Evolutionary conservation across 2,113 vertebrate species (phyloP).

Genomic region (Murina feae): DNA sequence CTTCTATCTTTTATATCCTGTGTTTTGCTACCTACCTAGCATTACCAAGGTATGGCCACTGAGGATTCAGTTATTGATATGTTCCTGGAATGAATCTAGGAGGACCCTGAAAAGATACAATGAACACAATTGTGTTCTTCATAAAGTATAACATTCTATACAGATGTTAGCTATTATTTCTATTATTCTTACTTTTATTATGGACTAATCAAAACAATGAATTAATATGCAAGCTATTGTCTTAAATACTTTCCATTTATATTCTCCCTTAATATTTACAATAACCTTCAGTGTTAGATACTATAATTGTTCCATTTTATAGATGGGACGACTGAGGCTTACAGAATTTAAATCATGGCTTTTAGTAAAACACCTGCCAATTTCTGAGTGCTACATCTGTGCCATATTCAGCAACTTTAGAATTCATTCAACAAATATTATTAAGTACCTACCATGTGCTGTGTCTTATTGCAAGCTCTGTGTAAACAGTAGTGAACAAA

Average conservation of each 20-base stretch:
- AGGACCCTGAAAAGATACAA: not conserved
- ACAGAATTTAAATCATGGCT: not conserved
- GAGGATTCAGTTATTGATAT: not conserved
- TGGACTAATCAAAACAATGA: not conserved
- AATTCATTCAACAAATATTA: not conserved
- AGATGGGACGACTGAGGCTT: not conserved
- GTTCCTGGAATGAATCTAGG: not conserved
- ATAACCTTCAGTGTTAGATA: not conserved
- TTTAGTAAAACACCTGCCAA: not conserved
- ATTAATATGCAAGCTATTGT: not conserved
- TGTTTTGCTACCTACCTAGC: not conserved
- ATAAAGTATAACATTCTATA: not conserved
- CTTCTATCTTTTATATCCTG: not conserved
- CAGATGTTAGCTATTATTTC: not conserved
- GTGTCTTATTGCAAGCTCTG: not conserved
- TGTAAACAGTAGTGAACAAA: not conserved
- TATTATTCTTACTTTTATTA: not conserved
- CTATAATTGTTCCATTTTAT: not conserved
- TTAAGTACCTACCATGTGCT: not conserved
- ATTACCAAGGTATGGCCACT: not conserved
- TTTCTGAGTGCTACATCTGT: not conserved
- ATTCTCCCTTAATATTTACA: constrained; percentile 1
- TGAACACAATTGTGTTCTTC: not conserved
- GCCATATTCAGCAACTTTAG: not conserved
- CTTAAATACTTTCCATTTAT: not conserved